Percentiles rank a stretch among this genome's conserved stretches.
phyloP scores from a whole-genome alignment of 2,888 invertebrate genomes.

The Phytoseiulus persimilis region DNA sequence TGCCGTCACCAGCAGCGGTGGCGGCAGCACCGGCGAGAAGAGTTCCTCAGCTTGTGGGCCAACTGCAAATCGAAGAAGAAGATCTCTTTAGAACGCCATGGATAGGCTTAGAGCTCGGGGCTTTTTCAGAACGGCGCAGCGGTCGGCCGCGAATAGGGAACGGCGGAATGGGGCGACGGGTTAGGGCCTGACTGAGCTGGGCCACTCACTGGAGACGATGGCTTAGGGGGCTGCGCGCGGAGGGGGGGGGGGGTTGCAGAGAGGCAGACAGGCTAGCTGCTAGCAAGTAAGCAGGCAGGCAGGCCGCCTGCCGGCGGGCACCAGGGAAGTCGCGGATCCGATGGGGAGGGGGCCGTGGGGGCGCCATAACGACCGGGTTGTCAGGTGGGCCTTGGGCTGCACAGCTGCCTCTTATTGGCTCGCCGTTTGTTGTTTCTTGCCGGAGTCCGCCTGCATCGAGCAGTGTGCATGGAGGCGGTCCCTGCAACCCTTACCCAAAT shows the following conservation, averaged over 20 bases:
- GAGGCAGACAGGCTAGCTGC: too few species aligned
- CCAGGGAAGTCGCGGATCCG: background rate
- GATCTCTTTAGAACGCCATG: background rate
- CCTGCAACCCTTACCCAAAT: conserved; percentile 37
- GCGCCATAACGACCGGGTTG: conserved; percentile 5
- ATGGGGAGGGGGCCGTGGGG: background rate
- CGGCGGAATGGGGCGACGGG: background rate
- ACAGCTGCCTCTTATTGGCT: conserved; percentile 28
- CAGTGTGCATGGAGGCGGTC: background rate
- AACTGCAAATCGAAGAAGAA: background rate
- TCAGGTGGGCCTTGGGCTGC: conserved; percentile 5
- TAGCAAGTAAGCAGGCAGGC: background rate
- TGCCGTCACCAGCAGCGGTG: background rate
- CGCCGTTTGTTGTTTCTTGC: conserved; percentile 37
- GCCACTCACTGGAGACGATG: background rate
- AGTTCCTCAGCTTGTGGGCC: background rate
- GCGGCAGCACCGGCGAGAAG: background rate
- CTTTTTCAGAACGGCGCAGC: background rate
- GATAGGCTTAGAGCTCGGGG: conserved; percentile 5
- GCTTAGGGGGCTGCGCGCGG: background rate
- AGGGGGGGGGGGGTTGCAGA: background rate
- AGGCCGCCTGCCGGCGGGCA: background rate
- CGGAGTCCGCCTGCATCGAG: conserved; percentile 17
- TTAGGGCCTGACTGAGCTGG: background rate
- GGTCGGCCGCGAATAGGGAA: background rate